phyloP scores from a whole-genome alignment of 2,888 invertebrate genomes.

The Caenorhabditis panamensis region DNA sequence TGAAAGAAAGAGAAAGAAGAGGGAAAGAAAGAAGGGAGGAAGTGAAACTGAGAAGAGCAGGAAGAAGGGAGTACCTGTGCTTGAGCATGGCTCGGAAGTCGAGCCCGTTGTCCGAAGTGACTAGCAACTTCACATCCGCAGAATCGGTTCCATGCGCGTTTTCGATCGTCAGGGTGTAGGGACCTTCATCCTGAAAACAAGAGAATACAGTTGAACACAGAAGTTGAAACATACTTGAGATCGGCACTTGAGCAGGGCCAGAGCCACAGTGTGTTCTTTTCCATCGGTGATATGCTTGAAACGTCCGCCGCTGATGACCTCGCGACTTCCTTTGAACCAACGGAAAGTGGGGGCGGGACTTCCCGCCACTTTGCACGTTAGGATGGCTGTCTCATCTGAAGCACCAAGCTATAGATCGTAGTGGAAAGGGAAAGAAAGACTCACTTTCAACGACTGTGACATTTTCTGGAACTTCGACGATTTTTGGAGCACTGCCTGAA shows the following conservation, averaged over 20 bases:
- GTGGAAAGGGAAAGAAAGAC: conserved; percentile 14
- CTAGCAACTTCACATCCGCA: conserved; percentile 95
- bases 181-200: conserved; percentile 85
- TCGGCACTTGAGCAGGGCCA: conserved; percentile 95
- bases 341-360: conserved; percentile 92
- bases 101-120: conserved; percentile 86
- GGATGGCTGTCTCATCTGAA: conserved; percentile 92
- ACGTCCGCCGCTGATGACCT: conserved; percentile 90
- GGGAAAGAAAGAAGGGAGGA: neutral
- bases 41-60: neutral
- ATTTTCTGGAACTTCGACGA: conserved; percentile 94
- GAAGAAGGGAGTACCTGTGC: conserved; percentile 84
- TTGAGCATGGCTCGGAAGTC: conserved; percentile 99
- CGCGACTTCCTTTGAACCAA: conserved; percentile 79
- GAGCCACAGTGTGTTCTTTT: conserved; percentile 91
- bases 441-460: conserved; percentile 96
- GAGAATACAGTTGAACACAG: neutral
- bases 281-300: conserved; percentile 96
- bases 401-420: too few species aligned
- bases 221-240: conserved; percentile 83
- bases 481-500: conserved; percentile 86
- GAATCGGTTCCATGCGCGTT: conserved; percentile 96
- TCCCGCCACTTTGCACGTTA: conserved; percentile 94
- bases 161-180: conserved; percentile 93
- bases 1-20: conserved; percentile 1